Conservation (phyloP, 2,797 vertebrate genomes). For the Squalus acanthias region DNA sequence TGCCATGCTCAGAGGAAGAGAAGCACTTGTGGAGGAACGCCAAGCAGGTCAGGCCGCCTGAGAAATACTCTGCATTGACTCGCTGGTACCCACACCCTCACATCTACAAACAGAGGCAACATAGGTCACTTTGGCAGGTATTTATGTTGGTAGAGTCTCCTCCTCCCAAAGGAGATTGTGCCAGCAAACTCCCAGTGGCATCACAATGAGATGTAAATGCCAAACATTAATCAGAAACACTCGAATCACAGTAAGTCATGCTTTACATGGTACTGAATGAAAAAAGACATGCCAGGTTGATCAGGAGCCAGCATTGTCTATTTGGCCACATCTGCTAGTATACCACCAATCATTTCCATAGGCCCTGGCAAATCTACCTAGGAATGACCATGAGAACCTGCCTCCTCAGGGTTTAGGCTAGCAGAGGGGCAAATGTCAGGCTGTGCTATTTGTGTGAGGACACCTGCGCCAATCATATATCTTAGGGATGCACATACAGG, state of each 20-base stretch:
- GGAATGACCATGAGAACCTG: not conserved
- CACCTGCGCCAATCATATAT: not conserved
- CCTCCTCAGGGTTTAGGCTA: not conserved
- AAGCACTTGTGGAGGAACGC: not conserved
- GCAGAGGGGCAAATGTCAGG: not conserved
- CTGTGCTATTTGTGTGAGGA: not conserved
- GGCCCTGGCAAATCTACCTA: not conserved
- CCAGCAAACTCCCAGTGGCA: not conserved
- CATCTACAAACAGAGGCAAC: not conserved
- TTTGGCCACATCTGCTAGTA: not conserved
- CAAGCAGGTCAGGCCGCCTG: not conserved
- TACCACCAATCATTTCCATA: not conserved
- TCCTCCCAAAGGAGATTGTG: not conserved
- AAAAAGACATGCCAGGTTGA: not conserved
- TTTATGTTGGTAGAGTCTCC: not conserved
- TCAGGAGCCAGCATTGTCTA: not conserved
- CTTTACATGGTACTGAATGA: not conserved
- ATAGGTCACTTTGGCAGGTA: not conserved
- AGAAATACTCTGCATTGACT: not conserved
- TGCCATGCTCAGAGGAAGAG: not conserved
- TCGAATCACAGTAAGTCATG: not conserved
- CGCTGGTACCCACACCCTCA: not conserved
- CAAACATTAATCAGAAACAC: not conserved
- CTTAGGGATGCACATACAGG: not conserved
- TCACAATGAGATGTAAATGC: not conserved